A percentile compares a stretch with the other conserved stretches of the same genome.
These are phyloP conservation scores for Muraenolepis orangiensis DNA, from an alignment of 2,797 vertebrate genomes.

Conservation along the genomic window DNA sequence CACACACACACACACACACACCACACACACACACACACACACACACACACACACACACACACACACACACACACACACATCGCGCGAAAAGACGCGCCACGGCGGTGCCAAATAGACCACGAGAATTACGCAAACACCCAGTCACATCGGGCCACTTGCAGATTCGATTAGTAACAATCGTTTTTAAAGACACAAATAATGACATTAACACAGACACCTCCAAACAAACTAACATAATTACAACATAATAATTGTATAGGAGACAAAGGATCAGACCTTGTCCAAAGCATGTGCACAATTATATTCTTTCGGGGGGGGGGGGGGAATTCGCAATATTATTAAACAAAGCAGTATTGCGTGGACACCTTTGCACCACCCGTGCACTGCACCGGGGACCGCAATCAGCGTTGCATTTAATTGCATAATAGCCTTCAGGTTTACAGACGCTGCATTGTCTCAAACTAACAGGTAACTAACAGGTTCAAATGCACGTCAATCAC, in stretches of 20 bases:
- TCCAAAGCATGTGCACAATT: conserved; percentile 36
- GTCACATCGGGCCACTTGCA: conserved; percentile 59
- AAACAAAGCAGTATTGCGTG: conserved; percentile 27
- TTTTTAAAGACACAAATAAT: conserved; percentile 33
- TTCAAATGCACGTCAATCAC: conserved; percentile 38
- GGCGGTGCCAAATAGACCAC: conserved; percentile 42
- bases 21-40: conserved; percentile 39
- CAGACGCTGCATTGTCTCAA: background rate
- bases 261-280: conserved; percentile 70
- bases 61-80: conserved; percentile 40
- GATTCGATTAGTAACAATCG: conserved; percentile 35
- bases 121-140: conserved; percentile 49
- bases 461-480: conserved; percentile 31
- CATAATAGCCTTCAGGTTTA: conserved; percentile 8
- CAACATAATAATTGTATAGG: conserved; percentile 43
- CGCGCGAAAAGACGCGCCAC: conserved; percentile 46
- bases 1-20: conserved; percentile 36
- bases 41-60: conserved; percentile 38
- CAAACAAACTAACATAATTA: conserved; percentile 50
- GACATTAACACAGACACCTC: conserved; percentile 31
- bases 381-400: conserved; percentile 30
- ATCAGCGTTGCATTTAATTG: conserved; percentile 45
- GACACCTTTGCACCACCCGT: conserved; percentile 38
- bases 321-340: conserved; percentile 22
- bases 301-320: background rate